Percentiles rank a stretch among this genome's conserved stretches.
Evolutionary conservation across 2,113 vertebrate species (phyloP).

Genomic region (Zingel zingel): DNA sequence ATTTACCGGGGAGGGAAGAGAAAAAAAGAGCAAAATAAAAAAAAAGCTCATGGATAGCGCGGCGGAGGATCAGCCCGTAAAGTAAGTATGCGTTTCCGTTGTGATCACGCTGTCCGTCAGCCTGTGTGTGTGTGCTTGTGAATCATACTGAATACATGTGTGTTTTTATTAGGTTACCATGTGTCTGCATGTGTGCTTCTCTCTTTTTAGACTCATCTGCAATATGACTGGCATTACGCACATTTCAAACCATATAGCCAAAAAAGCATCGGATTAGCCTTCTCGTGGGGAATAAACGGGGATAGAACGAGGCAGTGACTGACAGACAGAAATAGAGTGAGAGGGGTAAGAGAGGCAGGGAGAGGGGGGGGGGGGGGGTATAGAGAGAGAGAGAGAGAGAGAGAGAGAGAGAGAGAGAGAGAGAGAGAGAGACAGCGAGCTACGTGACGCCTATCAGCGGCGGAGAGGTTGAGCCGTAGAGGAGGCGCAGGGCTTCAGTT

Average conservation of each 20-base stretch:
- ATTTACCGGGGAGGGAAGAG: slow-evolving; percentile 40
- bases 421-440: slow-evolving; percentile 69
- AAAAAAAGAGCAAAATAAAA: slow-evolving; percentile 9
- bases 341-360: slow-evolving; percentile 36
- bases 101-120: slow-evolving; percentile 51
- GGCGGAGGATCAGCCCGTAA: slow-evolving; percentile 66
- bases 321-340: slow-evolving; percentile 67
- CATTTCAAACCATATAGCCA: background rate
- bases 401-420: slow-evolving; percentile 39
- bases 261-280: background rate
- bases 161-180: slow-evolving; percentile 49
- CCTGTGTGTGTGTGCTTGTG: slow-evolving; percentile 35
- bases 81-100: slow-evolving; percentile 78
- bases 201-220: slow-evolving; percentile 19
- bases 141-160: slow-evolving; percentile 10
- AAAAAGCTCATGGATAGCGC: slow-evolving; percentile 73
- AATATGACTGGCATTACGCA: slow-evolving; percentile 45
- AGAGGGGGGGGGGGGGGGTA: slow-evolving; percentile 50
- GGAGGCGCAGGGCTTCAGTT: slow-evolving; percentile 85
- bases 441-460: slow-evolving; percentile 83
- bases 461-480: slow-evolving; percentile 80
- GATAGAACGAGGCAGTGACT: slow-evolving; percentile 51
- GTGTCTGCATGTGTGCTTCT: slow-evolving; percentile 24
- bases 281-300: slow-evolving; percentile 38
- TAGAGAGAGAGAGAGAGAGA: slow-evolving; percentile 24